Evolutionary conservation across 2,888 invertebrate species (phyloP).

Genomic region (Orthosia gothica): DNA sequence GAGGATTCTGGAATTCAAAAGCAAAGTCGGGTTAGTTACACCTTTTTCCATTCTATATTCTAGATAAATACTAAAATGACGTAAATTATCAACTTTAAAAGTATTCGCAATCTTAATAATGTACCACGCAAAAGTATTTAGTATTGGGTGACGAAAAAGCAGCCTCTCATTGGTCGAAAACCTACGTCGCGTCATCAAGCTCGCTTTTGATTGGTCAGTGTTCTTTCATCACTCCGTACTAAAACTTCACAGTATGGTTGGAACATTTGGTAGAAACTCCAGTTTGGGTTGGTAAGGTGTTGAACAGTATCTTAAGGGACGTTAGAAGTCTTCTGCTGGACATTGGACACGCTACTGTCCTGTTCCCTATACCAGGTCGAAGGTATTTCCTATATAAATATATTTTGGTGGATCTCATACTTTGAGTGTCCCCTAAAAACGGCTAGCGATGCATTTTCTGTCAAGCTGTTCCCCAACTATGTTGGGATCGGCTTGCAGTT

Average conservation of each 20-base stretch:
- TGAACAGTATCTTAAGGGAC: background rate
- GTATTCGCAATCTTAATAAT: slow-evolving; percentile 32
- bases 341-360: background rate
- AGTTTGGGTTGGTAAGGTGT: slow-evolving; percentile 35
- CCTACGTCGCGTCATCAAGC: slow-evolving; percentile 27
- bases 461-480: background rate
- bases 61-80: background rate
- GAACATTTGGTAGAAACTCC: slow-evolving; percentile 31
- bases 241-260: slow-evolving; percentile 19
- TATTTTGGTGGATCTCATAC: too few relatives aligned
- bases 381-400: too few relatives aligned
- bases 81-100: slow-evolving; percentile 3
- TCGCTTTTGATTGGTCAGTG: slow-evolving; percentile 23
- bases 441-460: background rate
- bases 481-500: too few relatives aligned
- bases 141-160: slow-evolving; percentile 38
- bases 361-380: too few relatives aligned
- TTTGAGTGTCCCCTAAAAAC: too few relatives aligned
- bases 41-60: too few relatives aligned
- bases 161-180: slow-evolving; percentile 15
- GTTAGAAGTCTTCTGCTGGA: background rate
- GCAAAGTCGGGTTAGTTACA: too few relatives aligned
- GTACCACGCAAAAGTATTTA: slow-evolving; percentile 39
- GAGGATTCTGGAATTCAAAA: too few relatives aligned
- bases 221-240: slow-evolving; percentile 43